phyloP scores from a whole-genome alignment of 2,797 vertebrate genomes.

The Silurus aristotelis region DNA sequence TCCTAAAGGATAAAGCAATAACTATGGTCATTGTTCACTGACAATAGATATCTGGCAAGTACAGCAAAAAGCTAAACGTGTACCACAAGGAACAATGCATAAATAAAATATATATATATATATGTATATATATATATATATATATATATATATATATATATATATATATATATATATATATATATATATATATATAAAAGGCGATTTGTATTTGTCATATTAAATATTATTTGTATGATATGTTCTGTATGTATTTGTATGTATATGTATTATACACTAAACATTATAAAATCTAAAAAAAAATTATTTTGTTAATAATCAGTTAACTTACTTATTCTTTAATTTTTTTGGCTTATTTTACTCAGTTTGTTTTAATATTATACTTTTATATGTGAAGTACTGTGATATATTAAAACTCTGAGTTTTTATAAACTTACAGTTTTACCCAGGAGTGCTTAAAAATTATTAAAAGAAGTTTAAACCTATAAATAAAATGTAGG shows the following conservation, averaged over 20 bases:
- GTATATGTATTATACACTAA: not conserved
- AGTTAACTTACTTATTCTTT: not conserved
- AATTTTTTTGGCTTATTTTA: not conserved
- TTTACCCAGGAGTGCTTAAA: not conserved
- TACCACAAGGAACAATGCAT: not conserved
- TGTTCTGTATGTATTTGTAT: not conserved
- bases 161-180: no score
- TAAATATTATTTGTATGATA: not conserved
- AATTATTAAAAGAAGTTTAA: not conserved
- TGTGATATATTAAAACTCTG: not conserved
- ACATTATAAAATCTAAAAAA: not conserved
- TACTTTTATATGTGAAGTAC: not conserved
- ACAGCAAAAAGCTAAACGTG: constrained; percentile 7
- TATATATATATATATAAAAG: not conserved
- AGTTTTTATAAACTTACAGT: not conserved
- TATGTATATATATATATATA: no score
- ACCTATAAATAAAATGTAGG: not conserved
- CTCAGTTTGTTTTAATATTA: not conserved
- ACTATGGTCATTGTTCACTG: not conserved
- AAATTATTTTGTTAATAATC: not conserved
- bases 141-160: no score
- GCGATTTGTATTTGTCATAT: not conserved
- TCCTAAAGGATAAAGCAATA: constrained; percentile 71
- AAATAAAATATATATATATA: not conserved
- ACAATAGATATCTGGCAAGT: not conserved